phyloP scores from a whole-genome alignment of 2,888 invertebrate genomes.

The Xestia sexstrigata region DNA sequence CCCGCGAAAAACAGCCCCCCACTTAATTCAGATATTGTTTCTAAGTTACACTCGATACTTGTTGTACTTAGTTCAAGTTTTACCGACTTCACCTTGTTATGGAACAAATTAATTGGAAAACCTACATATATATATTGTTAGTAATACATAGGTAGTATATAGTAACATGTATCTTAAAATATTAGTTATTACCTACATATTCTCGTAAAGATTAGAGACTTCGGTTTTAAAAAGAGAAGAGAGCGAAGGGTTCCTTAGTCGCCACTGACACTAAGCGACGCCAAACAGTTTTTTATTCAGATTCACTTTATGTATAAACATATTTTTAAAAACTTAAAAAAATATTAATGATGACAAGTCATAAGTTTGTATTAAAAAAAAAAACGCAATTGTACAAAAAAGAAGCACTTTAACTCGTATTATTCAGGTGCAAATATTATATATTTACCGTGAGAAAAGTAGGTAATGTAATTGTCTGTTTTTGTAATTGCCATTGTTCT shows the following conservation, averaged over 20 bases:
- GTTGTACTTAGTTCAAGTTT: constrained; percentile 34
- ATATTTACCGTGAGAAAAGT: constrained; percentile 37
- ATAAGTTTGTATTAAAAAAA: too few relatives aligned
- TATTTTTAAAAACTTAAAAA: too few relatives aligned
- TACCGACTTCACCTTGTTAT: constrained; percentile 28
- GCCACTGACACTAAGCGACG: neutral
- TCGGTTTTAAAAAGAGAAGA: neutral
- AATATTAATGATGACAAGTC: too few relatives aligned
- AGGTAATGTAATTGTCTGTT: constrained; percentile 18
- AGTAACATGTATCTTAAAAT: neutral
- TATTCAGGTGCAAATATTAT: neutral
- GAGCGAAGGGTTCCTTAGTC: neutral
- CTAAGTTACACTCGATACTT: constrained; percentile 38
- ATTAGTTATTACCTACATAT: too few relatives aligned
- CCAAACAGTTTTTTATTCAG: neutral
- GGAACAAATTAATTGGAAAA: constrained; percentile 10
- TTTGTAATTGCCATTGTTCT: constrained; percentile 47
- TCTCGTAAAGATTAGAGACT: neutral
- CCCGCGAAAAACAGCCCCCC: constrained; percentile 6
- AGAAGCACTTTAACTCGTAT: neutral
- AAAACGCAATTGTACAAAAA: neutral
- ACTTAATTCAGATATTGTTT: constrained; percentile 22
- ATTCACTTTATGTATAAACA: too few relatives aligned
- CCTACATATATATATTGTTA: neutral
- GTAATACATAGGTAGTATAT: neutral